Evolutionary conservation across 2,113 vertebrate genomes (phyloP).

Genomic region (Crotalus tigris): DNA sequence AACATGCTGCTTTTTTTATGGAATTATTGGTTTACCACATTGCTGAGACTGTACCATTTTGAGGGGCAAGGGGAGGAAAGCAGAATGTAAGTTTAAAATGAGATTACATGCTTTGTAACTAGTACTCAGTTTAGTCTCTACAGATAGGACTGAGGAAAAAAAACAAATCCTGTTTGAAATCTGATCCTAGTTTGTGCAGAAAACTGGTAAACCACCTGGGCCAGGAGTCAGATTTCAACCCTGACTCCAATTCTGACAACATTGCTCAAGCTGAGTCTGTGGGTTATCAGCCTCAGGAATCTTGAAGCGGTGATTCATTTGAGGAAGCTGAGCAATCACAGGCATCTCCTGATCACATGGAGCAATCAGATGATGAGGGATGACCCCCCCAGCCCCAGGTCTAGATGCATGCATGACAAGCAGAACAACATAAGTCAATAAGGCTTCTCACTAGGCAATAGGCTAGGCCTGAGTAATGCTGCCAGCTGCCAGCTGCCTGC

Average conservation of each 20-base stretch:
- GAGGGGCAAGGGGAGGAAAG: too few relatives aligned
- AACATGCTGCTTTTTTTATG: not conserved
- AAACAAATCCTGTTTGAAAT: not conserved
- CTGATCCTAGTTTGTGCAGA: not conserved
- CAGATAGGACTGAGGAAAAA: not conserved
- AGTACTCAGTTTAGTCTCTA: not conserved
- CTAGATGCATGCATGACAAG: not conserved
- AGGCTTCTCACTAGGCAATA: not conserved
- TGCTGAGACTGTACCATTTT: not conserved
- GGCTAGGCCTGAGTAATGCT: not conserved
- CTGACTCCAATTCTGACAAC: not conserved
- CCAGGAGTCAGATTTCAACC: too few relatives aligned
- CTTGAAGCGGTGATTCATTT: not conserved
- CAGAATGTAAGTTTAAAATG: not conserved
- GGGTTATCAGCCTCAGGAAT: not conserved
- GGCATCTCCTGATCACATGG: not conserved
- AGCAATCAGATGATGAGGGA: not conserved
- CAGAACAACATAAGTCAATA: not conserved
- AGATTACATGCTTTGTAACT: not conserved
- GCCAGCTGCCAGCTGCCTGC: not conserved
- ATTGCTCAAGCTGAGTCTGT: not conserved
- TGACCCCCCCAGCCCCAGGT: not conserved
- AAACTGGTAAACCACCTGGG: not conserved
- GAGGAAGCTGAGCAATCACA: not conserved
- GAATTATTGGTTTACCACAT: not conserved